Evolutionary conservation across 2,113 vertebrate genomes (phyloP).

Genomic region (Numida meleagris): DNA sequence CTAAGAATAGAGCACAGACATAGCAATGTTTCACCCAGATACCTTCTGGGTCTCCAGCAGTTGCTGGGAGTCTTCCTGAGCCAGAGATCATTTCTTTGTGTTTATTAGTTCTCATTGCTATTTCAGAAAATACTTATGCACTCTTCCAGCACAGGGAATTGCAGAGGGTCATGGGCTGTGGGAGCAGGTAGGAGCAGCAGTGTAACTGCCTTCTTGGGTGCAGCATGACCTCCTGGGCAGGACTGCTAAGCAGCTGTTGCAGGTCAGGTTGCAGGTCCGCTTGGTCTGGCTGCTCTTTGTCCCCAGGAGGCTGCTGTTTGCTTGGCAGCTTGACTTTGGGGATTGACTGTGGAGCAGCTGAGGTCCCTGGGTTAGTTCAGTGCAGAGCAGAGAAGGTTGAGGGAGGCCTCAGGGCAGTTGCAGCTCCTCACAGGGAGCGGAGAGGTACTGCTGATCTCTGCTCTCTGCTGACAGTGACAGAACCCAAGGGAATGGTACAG

Average conservation of each 20-base stretch:
- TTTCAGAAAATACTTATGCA: neutral
- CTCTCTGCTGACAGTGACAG: too few species aligned
- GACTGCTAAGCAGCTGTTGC: neutral
- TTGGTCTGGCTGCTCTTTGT: neutral
- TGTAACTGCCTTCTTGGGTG: neutral
- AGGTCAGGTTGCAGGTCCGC: accelerated
- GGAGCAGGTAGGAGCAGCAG: neutral
- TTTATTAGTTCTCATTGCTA: neutral
- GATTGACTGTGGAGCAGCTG: neutral
- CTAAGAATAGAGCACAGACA: neutral
- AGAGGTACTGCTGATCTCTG: too few species aligned
- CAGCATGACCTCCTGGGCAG: neutral
- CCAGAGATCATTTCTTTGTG: neutral
- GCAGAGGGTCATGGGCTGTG: neutral
- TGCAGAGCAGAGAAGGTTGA: too few species aligned
- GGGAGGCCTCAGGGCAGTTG: too few species aligned
- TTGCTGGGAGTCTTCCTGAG: neutral
- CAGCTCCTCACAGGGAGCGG: too few species aligned
- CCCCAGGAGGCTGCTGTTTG: too few species aligned
- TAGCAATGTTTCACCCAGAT: neutral
- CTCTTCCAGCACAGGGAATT: neutral
- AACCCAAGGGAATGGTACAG: too few species aligned
- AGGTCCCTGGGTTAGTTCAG: too few species aligned
- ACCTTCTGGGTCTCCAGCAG: neutral
- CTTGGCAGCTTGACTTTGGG: neutral